Evolutionary conservation across 2,797 vertebrate genomes (phyloP), one percentile per base, ranked within the genome.

Genomic region (Craterocephalus amniculus): DNA sequence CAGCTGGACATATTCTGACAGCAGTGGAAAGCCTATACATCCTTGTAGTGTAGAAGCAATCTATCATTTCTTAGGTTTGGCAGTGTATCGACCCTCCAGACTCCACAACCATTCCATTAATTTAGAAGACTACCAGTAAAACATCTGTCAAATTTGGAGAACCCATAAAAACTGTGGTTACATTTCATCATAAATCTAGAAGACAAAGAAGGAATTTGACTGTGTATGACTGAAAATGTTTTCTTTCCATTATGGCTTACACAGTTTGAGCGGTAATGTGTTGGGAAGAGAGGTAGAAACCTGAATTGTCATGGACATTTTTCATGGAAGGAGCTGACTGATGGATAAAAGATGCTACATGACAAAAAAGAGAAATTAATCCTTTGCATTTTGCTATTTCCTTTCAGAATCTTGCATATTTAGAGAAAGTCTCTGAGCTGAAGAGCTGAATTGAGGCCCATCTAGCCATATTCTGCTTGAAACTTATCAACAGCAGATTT

Each of bases 31-130:
- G 72, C 70, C 81, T 70, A 72, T 79, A 81, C 79, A 81, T 90
- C 77, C 83, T 86, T 45, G 66, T 64, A 52, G 68, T 16, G 20
- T 27, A 24, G 66, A 71, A 45, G 78, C 83, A 61, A 90, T 88
- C 79, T 66, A 72, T 90, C 88, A 91, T 72, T 38, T 52, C 67
- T 2, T 13, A 67, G 63, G 73, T 81, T 75, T 83, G 83, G 83
- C 74, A 60, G 74, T 61, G 18, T 29, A 67, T 82, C 60, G 16
- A 36, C 54, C 66, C 72, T 84, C 56, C 78, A 63, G 78, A 74
- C 84, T 83, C 74, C 67, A 76, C 75, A 83, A 80, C 67, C 48
- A 74, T 60, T 79, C 60, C 78, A 81, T 87, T 89, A 84, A 79
- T 77, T 67, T 69, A 61, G 66, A 82, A 65, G 66, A 67, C 66